phyloP scores from a whole-genome alignment of 2,113 vertebrate genomes.

The Corvus moneduloides region DNA sequence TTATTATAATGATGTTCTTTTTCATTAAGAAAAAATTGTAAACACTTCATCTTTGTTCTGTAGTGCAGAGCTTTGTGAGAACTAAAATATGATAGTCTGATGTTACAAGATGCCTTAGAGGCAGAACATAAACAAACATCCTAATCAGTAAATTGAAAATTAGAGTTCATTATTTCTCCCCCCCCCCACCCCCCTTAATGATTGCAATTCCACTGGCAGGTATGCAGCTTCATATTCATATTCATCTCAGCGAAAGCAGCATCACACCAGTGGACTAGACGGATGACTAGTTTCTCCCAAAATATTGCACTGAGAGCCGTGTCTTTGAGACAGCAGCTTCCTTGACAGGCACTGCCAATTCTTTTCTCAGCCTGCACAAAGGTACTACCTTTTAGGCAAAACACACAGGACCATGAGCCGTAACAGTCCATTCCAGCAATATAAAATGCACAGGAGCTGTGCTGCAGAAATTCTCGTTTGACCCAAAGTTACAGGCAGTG shows the following conservation, averaged over 20 bases:
- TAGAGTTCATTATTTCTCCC: background rate
- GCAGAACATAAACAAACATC: slow-evolving; percentile 36
- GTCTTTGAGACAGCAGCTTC: background rate
- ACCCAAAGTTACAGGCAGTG: background rate
- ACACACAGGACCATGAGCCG: background rate
- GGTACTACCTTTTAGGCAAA: background rate
- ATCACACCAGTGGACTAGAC: background rate
- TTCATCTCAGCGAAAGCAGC: background rate
- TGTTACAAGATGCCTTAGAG: slow-evolving; percentile 14
- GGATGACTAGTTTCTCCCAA: background rate
- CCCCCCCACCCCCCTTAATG: background rate
- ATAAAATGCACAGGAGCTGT: background rate
- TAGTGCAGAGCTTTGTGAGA: background rate
- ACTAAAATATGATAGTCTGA: background rate
- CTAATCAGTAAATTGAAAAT: slow-evolving; percentile 41
- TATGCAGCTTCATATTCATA: background rate
- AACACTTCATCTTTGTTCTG: background rate
- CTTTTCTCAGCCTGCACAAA: background rate
- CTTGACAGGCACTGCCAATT: background rate
- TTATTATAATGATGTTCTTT: background rate
- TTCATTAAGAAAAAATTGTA: background rate
- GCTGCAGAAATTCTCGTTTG: background rate
- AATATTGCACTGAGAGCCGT: background rate
- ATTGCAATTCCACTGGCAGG: background rate
- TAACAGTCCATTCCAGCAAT: background rate